A percentile compares a stretch with the other conserved stretches of the same genome.
phyloP scores from a whole-genome alignment of 2,888 invertebrate genomes.

The Branchinecta sandiegonensis region DNA sequence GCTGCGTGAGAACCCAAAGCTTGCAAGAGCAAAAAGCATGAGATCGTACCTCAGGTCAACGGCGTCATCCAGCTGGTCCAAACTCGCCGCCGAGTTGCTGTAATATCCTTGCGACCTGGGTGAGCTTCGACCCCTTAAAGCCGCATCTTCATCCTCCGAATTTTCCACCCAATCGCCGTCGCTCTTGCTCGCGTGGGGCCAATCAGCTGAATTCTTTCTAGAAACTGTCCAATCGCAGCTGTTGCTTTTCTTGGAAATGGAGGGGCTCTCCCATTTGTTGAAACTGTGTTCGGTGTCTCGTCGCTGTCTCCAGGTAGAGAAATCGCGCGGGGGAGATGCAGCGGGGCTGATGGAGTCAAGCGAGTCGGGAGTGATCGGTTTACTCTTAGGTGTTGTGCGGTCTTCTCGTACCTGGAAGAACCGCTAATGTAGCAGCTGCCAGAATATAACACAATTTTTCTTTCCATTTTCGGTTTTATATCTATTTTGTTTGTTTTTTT shows the following conservation, averaged over 20 bases:
- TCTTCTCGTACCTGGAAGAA: no score
- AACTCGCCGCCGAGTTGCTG: constrained; percentile 1
- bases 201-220: constrained; percentile 4
- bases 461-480: no score
- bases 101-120: constrained; percentile 7
- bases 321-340: not conserved
- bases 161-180: constrained; percentile 10
- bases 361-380: not conserved
- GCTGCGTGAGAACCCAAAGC: no score
- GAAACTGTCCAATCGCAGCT: constrained; percentile 5
- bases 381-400: no score
- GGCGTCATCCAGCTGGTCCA: constrained; percentile 8
- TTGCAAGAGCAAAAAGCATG: no score
- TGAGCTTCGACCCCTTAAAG: constrained; percentile 6
- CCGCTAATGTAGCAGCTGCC: no score
- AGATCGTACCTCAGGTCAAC: not conserved
- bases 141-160: constrained; percentile 9
- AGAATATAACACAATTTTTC: no score
- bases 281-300: not conserved
- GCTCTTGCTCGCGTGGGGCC: not conserved
- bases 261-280: constrained; percentile 8
- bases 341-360: constrained; percentile 5
- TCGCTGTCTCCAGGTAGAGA: constrained; percentile 12
- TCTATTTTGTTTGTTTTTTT: no score
- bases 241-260: not conserved